Evolutionary conservation across 2,797 vertebrate species (phyloP).

Genomic region (Sphenodon punctatus): DNA sequence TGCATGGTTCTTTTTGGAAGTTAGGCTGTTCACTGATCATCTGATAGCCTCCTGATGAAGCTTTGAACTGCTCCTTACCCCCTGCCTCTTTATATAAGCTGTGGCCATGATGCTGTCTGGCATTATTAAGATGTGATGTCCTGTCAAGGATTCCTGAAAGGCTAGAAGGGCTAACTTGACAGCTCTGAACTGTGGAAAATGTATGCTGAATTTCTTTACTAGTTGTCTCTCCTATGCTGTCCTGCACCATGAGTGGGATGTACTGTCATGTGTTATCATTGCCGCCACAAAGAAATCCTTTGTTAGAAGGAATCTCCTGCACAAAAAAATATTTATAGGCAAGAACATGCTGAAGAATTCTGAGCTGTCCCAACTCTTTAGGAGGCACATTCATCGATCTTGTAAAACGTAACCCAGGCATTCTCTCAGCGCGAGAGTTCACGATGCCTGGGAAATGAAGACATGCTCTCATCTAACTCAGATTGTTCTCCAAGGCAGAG

Average conservation of each 20-base stretch:
- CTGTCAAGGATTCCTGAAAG: constrained; percentile 5
- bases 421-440: neutral
- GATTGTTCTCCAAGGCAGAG: neutral
- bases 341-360: neutral
- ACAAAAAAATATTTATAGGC: neutral
- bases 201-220: neutral
- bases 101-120: neutral
- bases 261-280: neutral
- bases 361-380: constrained; percentile 16
- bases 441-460: neutral
- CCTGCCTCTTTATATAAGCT: constrained; percentile 1
- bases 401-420: constrained; percentile 22
- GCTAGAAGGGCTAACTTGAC: constrained; percentile 15
- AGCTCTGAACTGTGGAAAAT: neutral
- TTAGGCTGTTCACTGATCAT: constrained; percentile 16
- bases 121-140: constrained; percentile 35
- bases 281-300: neutral
- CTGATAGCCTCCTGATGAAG: neutral
- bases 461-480: neutral
- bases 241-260: neutral
- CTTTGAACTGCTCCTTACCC: constrained; percentile 27
- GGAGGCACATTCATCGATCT: constrained; percentile 28
- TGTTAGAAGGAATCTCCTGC: neutral
- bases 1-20: constrained; percentile 23
- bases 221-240: neutral